Conservation (phyloP, 1,140 invertebrate genomes). For the Anadara kagoshimensis region DNA sequence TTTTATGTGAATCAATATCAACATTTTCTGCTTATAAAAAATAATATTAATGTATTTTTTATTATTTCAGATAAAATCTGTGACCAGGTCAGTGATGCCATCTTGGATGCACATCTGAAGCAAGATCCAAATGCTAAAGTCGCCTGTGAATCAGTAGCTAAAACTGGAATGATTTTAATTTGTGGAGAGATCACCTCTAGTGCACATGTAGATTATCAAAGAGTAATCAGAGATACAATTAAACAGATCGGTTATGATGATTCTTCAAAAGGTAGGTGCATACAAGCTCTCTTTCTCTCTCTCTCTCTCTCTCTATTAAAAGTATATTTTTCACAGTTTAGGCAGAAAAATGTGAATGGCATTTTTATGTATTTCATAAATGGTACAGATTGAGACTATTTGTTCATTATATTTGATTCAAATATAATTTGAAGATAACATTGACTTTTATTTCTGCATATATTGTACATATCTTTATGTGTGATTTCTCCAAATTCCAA, state of each 20-base stretch:
- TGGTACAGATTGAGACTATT: too few relatives aligned
- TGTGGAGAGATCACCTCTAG: conserved; percentile 80
- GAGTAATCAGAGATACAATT: conserved; percentile 95
- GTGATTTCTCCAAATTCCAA: neutral
- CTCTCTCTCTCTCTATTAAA: too few relatives aligned
- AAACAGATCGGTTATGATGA: conserved; percentile 99
- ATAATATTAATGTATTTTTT: neutral
- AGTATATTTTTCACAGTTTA: too few relatives aligned
- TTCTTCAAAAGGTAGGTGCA: conserved; percentile 85
- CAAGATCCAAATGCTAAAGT: conserved; percentile 99
- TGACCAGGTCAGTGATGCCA: conserved; percentile 99
- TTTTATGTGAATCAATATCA: neutral
- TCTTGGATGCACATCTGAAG: conserved; percentile 96
- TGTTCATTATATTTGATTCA: too few relatives aligned
- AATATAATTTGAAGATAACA: too few relatives aligned
- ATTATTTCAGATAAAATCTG: conserved; percentile 97
- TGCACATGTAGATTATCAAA: conserved; percentile 96
- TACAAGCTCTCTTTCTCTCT: too few relatives aligned
- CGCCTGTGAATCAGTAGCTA: conserved; percentile 85
- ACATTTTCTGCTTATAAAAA: neutral
- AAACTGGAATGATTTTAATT: conserved; percentile 80
- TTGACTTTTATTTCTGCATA: too few relatives aligned
- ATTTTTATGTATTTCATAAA: too few relatives aligned
- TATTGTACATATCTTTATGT: too few relatives aligned
- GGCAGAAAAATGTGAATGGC: too few relatives aligned